A percentile compares a stretch with the other conserved stretches of the same genome.
Evolutionary conservation across 2,888 invertebrate genomes (phyloP).

Genomic region (Carcina quercana): DNA sequence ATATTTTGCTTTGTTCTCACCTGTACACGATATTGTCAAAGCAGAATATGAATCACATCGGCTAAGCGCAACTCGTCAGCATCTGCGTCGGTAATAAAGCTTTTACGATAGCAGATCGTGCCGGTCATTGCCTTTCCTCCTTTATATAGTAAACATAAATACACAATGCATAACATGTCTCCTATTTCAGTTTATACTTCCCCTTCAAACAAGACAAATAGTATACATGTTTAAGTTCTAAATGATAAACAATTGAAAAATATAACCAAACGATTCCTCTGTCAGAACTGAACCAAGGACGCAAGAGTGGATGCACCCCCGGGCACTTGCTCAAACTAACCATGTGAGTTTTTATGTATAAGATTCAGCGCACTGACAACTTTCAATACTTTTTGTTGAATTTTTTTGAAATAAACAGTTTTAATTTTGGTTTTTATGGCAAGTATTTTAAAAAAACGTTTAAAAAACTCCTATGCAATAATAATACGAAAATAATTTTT

Average conservation of each 20-base stretch:
- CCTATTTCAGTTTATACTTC: background rate
- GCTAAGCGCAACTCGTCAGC: constrained; percentile 48
- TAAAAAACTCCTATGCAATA: too few species aligned
- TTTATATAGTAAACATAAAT: background rate
- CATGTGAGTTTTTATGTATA: too few species aligned
- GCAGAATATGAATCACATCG: constrained; percentile 39
- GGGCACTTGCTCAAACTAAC: too few species aligned
- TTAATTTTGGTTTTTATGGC: too few species aligned
- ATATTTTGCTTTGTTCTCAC: background rate
- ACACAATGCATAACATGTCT: background rate
- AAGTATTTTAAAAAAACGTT: too few species aligned
- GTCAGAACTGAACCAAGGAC: too few species aligned
- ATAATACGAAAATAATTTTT: too few species aligned
- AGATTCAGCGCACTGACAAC: too few species aligned
- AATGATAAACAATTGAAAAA: background rate
- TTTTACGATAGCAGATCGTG: constrained; percentile 41
- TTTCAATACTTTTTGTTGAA: too few species aligned
- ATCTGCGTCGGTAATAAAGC: constrained; percentile 48
- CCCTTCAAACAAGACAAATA: background rate
- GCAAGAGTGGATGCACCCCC: too few species aligned
- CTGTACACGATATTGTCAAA: constrained; percentile 16
- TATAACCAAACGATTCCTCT: background rate
- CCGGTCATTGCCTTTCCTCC: background rate
- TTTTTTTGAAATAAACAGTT: too few species aligned
- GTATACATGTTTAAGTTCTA: background rate